Conservation (phyloP, 1,140 invertebrate species). For the Monomorium pharaonis region DNA sequence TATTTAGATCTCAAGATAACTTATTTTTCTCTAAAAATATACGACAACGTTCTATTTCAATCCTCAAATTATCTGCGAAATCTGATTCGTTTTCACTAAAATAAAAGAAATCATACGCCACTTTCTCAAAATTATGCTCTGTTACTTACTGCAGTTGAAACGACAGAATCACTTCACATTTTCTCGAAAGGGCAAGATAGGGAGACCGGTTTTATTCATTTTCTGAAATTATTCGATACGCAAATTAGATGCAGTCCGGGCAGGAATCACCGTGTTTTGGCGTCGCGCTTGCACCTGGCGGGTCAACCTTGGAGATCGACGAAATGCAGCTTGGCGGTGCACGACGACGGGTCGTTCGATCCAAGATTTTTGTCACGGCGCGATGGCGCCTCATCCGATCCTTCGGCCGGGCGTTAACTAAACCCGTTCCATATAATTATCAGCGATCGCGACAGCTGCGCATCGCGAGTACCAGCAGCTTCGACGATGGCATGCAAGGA, state of each 20-base stretch:
- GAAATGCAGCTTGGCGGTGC: background rate
- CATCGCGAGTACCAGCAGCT: constrained; percentile 36
- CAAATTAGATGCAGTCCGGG: background rate
- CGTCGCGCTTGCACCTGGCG: constrained; percentile 14
- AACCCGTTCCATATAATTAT: constrained; percentile 61
- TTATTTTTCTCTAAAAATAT: background rate
- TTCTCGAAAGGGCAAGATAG: background rate
- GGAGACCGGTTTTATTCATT: background rate
- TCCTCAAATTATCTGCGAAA: background rate
- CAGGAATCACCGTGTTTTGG: too few species aligned
- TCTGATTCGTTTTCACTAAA: background rate
- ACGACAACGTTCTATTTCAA: background rate
- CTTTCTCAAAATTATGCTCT: background rate
- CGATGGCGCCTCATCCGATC: background rate
- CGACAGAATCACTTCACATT: background rate
- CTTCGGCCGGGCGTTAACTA: constrained; percentile 16
- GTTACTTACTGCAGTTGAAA: background rate
- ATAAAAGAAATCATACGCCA: background rate
- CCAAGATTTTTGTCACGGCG: constrained; percentile 14
- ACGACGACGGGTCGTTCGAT: background rate
- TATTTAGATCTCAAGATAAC: constrained; percentile 4
- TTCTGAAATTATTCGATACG: background rate
- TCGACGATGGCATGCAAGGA: background rate
- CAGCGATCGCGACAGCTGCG: constrained; percentile 64
- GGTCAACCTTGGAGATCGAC: background rate